These are phyloP conservation scores for Diogma glabrata DNA, from an alignment of 2,888 invertebrate genomes.

Conservation along the genomic window DNA sequence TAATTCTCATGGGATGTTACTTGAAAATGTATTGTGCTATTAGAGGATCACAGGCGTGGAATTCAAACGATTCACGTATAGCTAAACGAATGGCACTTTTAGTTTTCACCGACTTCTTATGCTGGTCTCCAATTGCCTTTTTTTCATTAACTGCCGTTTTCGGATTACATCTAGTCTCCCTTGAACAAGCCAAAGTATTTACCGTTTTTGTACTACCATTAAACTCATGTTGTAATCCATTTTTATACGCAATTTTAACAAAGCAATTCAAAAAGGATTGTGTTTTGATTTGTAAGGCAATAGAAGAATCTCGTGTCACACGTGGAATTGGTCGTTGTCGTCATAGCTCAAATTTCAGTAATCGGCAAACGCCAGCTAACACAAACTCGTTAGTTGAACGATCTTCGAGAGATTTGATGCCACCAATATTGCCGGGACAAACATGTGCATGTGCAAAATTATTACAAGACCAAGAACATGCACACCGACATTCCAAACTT, in stretches of 20 bases:
- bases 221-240: constrained; percentile 96
- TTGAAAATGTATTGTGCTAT: constrained; percentile 97
- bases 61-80: constrained; percentile 91
- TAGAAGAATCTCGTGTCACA: constrained; percentile 86
- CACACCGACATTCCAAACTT: constrained; percentile 22
- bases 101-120: constrained; percentile 93
- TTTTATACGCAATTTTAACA: constrained; percentile 93
- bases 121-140: constrained; percentile 97
- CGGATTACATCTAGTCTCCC: constrained; percentile 77
- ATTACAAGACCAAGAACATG: constrained; percentile 29
- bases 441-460: constrained; percentile 38
- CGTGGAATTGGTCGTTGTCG: constrained; percentile 76
- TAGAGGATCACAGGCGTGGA: constrained; percentile 94
- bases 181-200: constrained; percentile 92
- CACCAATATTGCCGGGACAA: constrained; percentile 38
- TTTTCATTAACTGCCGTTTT: constrained; percentile 89
- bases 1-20: constrained; percentile 91
- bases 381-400: constrained; percentile 74
- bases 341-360: constrained; percentile 78
- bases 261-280: constrained; percentile 98
- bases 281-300: constrained; percentile 87
- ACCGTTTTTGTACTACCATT: constrained; percentile 92
- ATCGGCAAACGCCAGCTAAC: constrained; percentile 76
- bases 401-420: constrained; percentile 60
- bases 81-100: constrained; percentile 94